Evolutionary conservation across 2,888 invertebrate genomes (phyloP).

Genomic region (Drosophila acutilabella): DNA sequence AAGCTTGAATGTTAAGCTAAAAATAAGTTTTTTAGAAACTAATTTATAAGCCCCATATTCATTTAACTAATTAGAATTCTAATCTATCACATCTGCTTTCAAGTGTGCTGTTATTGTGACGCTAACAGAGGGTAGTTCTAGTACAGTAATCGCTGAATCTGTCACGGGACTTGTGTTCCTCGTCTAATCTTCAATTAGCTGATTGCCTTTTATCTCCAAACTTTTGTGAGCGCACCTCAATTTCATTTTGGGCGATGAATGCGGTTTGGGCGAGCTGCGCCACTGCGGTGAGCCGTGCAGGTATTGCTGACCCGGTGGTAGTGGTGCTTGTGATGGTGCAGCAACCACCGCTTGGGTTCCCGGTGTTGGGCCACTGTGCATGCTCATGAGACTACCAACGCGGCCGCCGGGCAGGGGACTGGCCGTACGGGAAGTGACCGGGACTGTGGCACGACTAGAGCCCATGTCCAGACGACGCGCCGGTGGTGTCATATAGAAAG

Average conservation of each 20-base stretch:
- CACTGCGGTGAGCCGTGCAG: slow-evolving; percentile 86
- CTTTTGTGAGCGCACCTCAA: slow-evolving; percentile 88
- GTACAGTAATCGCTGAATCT: background rate
- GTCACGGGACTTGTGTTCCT: background rate
- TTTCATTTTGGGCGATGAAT: slow-evolving; percentile 96
- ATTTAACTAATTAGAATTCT: background rate
- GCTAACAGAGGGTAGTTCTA: background rate
- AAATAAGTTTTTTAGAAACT: background rate
- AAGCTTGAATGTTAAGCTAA: background rate
- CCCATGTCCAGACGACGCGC: slow-evolving; percentile 87
- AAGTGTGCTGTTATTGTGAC: background rate
- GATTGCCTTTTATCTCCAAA: slow-evolving; percentile 35
- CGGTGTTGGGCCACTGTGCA: slow-evolving; percentile 85
- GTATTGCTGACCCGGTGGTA: too few relatives aligned
- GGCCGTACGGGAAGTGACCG: slow-evolving; percentile 80
- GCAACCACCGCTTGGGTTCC: slow-evolving; percentile 35
- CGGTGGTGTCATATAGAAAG: slow-evolving; percentile 89
- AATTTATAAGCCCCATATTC: background rate
- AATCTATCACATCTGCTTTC: background rate
- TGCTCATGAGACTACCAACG: slow-evolving; percentile 88
- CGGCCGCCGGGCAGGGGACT: slow-evolving; percentile 87
- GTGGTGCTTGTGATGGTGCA: slow-evolving; percentile 18
- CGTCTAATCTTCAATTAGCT: slow-evolving; percentile 32
- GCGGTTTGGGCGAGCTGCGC: slow-evolving; percentile 88
- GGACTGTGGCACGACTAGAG: slow-evolving; percentile 64